Conservation (phyloP, 2,888 invertebrate species). For the Sarcophaga subvicina region DNA sequence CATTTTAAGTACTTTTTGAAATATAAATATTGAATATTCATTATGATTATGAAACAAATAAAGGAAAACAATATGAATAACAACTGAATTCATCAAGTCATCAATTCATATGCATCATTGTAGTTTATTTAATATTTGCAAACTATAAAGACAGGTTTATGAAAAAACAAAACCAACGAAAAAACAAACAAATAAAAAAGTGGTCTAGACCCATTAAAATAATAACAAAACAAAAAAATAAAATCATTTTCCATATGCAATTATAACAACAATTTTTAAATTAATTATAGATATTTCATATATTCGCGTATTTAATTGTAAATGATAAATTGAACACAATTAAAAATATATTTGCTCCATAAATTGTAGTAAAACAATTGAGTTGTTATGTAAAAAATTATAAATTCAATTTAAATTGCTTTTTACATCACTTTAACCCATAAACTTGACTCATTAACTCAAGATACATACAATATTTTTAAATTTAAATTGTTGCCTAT, state of each 20-base stretch:
- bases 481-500: neutral
- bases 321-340: conserved; percentile 8
- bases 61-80: neutral
- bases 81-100: conserved; percentile 15
- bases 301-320: neutral
- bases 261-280: neutral
- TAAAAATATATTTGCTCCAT: conserved; percentile 9
- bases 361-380: neutral
- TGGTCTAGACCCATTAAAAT: conserved; percentile 18
- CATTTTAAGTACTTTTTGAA: conserved; percentile 13
- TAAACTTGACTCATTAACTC: neutral
- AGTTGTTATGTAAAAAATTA: neutral
- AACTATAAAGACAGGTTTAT: neutral
- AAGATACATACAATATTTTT: neutral
- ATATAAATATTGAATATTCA: neutral
- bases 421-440: neutral
- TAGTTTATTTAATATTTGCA: neutral
- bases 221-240: neutral
- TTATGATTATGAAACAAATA: conserved; percentile 4
- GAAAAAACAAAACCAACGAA: neutral
- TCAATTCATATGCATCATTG: neutral
- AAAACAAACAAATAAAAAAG: neutral
- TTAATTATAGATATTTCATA: too few relatives aligned
- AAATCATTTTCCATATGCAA: too few relatives aligned
- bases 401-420: neutral